Evolutionary conservation across 2,888 invertebrate genomes (phyloP).

Genomic region (Neelides folsomi): DNA sequence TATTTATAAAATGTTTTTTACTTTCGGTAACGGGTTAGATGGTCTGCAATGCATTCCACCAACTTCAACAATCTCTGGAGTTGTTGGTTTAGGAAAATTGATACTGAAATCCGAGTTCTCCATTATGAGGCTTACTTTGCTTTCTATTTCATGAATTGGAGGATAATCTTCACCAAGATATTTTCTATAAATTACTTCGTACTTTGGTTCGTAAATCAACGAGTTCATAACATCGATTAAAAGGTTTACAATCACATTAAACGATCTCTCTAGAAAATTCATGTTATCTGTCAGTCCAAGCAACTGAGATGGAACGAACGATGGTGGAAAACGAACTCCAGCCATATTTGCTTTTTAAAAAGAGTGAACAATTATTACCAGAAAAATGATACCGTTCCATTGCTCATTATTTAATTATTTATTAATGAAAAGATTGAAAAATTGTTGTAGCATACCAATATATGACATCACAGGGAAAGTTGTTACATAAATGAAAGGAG

Average conservation of each 20-base stretch:
- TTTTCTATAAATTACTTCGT: neutral
- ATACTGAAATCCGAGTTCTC: neutral
- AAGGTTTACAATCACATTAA: neutral
- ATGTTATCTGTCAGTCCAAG: neutral
- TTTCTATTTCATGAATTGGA: neutral
- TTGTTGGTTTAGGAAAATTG: neutral
- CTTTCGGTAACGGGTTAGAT: neutral
- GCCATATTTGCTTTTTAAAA: too few species aligned
- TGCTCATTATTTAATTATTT: too few species aligned
- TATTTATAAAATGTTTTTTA: too few species aligned
- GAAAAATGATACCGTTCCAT: too few species aligned
- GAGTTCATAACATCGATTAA: neutral
- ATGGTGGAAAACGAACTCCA: neutral
- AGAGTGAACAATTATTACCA: too few species aligned
- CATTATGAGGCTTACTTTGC: neutral
- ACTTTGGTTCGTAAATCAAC: neutral
- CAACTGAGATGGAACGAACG: conserved; percentile 1
- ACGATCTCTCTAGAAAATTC: neutral
- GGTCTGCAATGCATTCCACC: conserved; percentile 1
- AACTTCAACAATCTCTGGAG: neutral
- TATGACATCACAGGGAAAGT: neutral
- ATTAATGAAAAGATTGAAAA: too few species aligned
- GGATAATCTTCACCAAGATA: neutral
- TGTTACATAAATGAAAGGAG: neutral
- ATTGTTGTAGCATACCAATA: neutral